Evolutionary conservation across 2,888 invertebrate species (phyloP), one percentile per base, ranked within the genome.

Genomic region (Drosophila demipolita): DNA sequence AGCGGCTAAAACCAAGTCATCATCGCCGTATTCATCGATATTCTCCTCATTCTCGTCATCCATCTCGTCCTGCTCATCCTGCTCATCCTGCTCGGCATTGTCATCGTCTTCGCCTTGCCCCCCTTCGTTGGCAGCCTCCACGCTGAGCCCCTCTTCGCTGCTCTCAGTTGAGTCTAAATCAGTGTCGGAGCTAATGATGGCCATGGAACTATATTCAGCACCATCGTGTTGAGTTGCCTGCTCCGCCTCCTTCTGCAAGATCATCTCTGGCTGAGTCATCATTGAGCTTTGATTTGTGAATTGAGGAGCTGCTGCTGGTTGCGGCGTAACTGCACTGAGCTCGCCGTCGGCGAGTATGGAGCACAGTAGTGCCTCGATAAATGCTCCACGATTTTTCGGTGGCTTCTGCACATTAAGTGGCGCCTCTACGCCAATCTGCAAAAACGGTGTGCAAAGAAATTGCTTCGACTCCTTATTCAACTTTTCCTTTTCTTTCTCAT

Each of bases 311-410:
- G 23, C 7, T 4, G 3, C n/a, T 20, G 32, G 3, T 8, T 45
- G 40, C 26, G 61, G 3, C 1, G n/a, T 12, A 5, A 66, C 50
- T 11, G 33, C 20, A 4, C 6, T 3, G 0, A 83, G 62, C 6
- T 83, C 42, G 32, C 73, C 62, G 4, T 87, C 73, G 8, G 75
- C 49, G 2, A 83, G 63, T 87, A 83, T 81, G 12, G 83, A 83
- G 55, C 87, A 87, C 2, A 83, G 20, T 0, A 83, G 1, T 7
- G 84, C 65, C 42, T 76, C 75, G 7, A 65, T 29, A 40, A 83
- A 87, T 15, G 5, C 26, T 0, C n/a, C 12, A 3, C 58, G 23
- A 4, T 0, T 66, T 2, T 36, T 8, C 12, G 45, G 11, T 2
- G 0, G 15, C 29, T 35, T 8, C 9, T 35, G 12, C 4, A 26